Evolutionary conservation across 2,888 invertebrate genomes (phyloP).

Genomic region (Lucinisca nassula): DNA sequence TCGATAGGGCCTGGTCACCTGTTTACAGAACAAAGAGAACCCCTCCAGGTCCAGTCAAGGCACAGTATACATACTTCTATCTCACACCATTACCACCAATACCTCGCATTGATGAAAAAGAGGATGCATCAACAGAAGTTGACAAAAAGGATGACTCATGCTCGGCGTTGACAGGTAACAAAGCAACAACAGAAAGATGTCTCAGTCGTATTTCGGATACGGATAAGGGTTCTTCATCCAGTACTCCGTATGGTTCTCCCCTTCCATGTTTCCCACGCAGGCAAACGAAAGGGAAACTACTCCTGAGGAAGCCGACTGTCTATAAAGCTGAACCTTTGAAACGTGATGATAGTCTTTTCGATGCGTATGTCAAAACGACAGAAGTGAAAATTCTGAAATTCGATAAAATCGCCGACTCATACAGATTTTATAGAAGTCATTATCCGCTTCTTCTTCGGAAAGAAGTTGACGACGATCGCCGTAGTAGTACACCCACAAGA

Average conservation of each 20-base stretch:
- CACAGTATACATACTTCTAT: neutral
- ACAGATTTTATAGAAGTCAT: constrained; percentile 48
- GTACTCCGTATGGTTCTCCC: constrained; percentile 35
- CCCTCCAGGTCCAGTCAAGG: neutral
- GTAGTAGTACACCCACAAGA: constrained; percentile 27
- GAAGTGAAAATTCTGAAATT: constrained; percentile 49
- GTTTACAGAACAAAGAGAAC: neutral
- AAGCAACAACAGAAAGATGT: neutral
- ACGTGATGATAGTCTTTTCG: constrained; percentile 42
- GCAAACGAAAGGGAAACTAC: constrained; percentile 18
- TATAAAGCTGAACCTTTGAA: constrained; percentile 35
- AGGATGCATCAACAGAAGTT: neutral
- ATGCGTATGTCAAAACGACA: constrained; percentile 31
- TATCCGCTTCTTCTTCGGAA: constrained; percentile 51
- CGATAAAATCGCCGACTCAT: constrained; percentile 40
- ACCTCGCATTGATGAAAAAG: neutral
- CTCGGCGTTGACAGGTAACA: too few relatives aligned
- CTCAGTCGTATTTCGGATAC: constrained; percentile 14
- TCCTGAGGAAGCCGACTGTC: constrained; percentile 52
- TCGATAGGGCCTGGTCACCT: neutral
- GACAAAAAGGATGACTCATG: neutral
- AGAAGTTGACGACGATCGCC: constrained; percentile 22
- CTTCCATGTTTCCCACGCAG: constrained; percentile 37
- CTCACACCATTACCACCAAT: neutral
- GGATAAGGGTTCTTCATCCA: neutral